Conservation (phyloP, 2,113 vertebrate species). For the Cepphus grylle region DNA sequence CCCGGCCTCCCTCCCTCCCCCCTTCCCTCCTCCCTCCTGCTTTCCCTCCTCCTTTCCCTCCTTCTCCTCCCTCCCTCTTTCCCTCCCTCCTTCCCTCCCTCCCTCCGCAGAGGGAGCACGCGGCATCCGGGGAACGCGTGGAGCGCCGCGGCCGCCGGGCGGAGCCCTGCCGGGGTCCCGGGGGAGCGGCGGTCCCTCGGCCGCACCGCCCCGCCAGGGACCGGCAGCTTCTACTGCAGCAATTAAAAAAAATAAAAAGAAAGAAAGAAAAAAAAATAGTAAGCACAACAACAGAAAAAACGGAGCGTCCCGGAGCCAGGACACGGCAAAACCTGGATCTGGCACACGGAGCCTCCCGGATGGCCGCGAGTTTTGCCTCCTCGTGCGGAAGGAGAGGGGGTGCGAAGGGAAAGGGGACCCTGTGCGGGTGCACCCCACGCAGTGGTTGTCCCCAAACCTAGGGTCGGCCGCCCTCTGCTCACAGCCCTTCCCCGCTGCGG, state of each 20-base stretch:
- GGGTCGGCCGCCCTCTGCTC: not conserved
- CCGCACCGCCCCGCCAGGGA: not conserved
- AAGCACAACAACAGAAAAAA: not conserved
- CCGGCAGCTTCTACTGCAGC: not conserved
- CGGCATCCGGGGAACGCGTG: slow-evolving; percentile 48
- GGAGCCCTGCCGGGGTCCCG: not conserved
- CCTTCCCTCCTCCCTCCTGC: not conserved
- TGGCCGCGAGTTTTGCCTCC: not conserved
- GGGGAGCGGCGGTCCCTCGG: not conserved
- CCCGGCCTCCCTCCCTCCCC: not conserved
- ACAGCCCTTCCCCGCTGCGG: not conserved
- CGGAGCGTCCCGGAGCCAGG: not conserved
- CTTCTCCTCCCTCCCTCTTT: not conserved
- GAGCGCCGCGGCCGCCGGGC: not conserved
- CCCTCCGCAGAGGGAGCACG: slow-evolving; percentile 35
- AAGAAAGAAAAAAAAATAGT: no score
- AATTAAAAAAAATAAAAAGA: no score
- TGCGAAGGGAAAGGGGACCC: not conserved
- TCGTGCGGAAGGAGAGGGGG: not conserved
- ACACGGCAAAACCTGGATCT: not conserved
- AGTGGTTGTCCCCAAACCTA: accelerated
- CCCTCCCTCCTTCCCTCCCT: not conserved
- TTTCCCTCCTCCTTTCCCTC: not conserved
- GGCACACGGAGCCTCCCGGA: not conserved
- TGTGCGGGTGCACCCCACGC: not conserved